These are phyloP conservation scores for Neotoxoptera formosana DNA, from an alignment of 1,140 invertebrate genomes.

Conservation along the genomic window DNA sequence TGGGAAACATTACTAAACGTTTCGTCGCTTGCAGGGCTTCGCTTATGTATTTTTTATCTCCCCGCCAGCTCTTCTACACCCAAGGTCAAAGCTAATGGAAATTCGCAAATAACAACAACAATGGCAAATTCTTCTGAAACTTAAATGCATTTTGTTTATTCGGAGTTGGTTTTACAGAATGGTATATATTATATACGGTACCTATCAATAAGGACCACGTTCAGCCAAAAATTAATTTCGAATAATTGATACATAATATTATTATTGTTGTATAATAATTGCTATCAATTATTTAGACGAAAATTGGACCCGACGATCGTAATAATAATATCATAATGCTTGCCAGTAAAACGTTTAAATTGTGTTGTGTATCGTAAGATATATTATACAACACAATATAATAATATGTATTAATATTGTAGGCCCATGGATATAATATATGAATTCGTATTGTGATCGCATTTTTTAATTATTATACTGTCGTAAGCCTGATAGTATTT, in stretches of 20 bases:
- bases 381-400: not conserved
- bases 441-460: not conserved
- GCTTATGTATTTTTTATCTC: conserved; percentile 37
- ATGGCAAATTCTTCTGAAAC: conserved; percentile 13
- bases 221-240: not conserved
- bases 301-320: not conserved
- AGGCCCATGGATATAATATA: no score
- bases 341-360: not conserved
- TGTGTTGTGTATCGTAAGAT: not conserved
- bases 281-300: not conserved
- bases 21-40: not conserved
- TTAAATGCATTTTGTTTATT: not conserved
- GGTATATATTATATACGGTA: not conserved
- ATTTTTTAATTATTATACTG: conserved; percentile 12
- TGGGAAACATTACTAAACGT: conserved; percentile 48
- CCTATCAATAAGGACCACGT: not conserved
- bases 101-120: conserved; percentile 22
- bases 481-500: not conserved
- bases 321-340: not conserved
- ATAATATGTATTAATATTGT: not conserved
- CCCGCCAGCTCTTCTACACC: not conserved
- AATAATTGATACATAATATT: not conserved
- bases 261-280: not conserved
- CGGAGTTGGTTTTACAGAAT: not conserved
- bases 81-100: conserved; percentile 33